phyloP scores from a whole-genome alignment of 2,113 vertebrate species.

The Oxyura jamaicensis region DNA sequence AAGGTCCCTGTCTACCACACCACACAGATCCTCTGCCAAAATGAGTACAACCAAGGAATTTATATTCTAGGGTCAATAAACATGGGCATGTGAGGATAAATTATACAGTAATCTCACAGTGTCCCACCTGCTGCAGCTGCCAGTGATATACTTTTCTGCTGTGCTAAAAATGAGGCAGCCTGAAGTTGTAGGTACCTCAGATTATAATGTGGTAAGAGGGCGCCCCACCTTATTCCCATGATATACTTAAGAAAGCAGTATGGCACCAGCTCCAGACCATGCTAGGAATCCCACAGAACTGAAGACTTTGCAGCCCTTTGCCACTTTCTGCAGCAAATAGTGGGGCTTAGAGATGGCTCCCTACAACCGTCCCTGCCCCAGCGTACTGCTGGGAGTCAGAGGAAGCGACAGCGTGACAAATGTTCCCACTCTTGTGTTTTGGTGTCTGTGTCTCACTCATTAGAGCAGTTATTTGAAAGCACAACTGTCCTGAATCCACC shows the following conservation, averaged over 20 bases:
- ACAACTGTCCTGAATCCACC: neutral
- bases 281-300: neutral
- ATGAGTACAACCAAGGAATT: neutral
- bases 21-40: neutral
- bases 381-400: neutral
- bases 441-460: neutral
- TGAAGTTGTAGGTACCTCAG: neutral
- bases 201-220: neutral
- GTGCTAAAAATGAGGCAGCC: neutral
- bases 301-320: neutral
- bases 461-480: neutral
- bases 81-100: neutral
- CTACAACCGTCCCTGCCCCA: neutral
- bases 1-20: neutral
- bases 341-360: neutral
- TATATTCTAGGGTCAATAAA: neutral
- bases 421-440: neutral
- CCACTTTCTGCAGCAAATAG: neutral
- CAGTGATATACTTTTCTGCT: neutral
- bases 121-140: constrained; percentile 14
- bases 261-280: neutral
- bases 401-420: neutral
- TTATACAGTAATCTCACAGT: neutral
- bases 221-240: neutral
- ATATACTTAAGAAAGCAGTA: neutral